These are phyloP conservation scores for Dromaius novaehollandiae DNA, from an alignment of 2,113 vertebrate species.

Conservation along the genomic window DNA sequence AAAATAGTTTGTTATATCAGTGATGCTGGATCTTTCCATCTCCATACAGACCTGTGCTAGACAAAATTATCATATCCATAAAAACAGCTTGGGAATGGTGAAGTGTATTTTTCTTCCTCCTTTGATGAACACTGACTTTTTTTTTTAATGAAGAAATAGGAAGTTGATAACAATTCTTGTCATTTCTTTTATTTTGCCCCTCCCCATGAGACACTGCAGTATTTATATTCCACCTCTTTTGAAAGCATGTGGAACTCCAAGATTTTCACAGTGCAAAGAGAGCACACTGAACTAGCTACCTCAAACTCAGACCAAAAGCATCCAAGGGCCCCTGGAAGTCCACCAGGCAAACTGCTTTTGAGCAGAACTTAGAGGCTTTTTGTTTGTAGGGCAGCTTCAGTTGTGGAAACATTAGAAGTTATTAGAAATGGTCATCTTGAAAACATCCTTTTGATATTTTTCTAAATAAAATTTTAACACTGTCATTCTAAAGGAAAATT, in stretches of 20 bases:
- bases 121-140: neutral
- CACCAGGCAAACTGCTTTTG: neutral
- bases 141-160: neutral
- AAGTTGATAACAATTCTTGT: neutral
- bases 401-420: neutral
- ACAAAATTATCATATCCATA: neutral
- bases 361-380: neutral
- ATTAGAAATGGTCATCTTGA: neutral
- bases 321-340: neutral
- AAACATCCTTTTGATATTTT: neutral
- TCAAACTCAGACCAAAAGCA: neutral
- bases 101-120: neutral
- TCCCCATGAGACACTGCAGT: neutral
- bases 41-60: neutral
- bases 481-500: neutral
- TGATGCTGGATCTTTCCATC: neutral
- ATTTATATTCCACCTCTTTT: neutral
- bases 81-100: neutral
- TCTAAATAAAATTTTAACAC: neutral
- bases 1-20: neutral
- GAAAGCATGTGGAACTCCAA: neutral
- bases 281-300: neutral
- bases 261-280: neutral
- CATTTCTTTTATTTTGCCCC: neutral
- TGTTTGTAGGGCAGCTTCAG: neutral